Evolutionary conservation across 2,888 invertebrate genomes (phyloP), one percentile per base, ranked within the genome.

Genomic region (Eurytoma californica): DNA sequence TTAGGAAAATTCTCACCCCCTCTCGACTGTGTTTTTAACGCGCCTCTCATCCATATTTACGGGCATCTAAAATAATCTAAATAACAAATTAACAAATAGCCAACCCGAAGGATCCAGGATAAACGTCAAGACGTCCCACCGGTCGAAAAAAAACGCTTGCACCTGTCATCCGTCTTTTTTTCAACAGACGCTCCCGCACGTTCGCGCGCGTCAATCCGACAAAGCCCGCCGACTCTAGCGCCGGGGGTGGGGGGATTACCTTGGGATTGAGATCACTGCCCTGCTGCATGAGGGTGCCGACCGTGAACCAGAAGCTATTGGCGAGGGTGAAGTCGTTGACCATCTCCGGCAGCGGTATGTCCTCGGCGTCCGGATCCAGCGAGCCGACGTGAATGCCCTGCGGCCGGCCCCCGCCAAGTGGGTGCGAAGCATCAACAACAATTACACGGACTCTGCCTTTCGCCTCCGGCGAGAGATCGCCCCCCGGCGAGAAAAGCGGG

Each of bases 251-350:
- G 20, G 16, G 51, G 2, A 13, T 75, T 92, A 97, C 97, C 95
- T 95, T 98, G 67, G 98, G 98, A 91, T 97, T 97, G 83, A 97
- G 92, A 81, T 96, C 97, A 80, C 96, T 96, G 82, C 97, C 97
- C 91, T 98, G 98, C 87, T 98, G 95, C 93, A 98, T 94, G 86
- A 98, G 94, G 39, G 97, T 97, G 47, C 98, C 98, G 61, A 98
- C 97, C 83, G 97, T 96, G 92, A 98, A 98, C 98, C 98, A 98
- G 91, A 98, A 96, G 84, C 97, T 96, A 91, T 98, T 96, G 85
- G 94, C 94, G 81, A 97, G 91, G 77, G 94, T 95, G 91, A 97
- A 97, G 89, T 95, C 95, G 91, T 97, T 97, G 91, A 95, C 94
- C 77, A 93, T 90, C 84, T 86, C 86, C 83, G 85, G 88, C 82